A percentile compares a stretch with the other conserved stretches of the same genome.
These are phyloP conservation scores for Typhlichthys eigenmanni DNA, from an alignment of 2,797 vertebrate genomes.

Conservation along the genomic window DNA sequence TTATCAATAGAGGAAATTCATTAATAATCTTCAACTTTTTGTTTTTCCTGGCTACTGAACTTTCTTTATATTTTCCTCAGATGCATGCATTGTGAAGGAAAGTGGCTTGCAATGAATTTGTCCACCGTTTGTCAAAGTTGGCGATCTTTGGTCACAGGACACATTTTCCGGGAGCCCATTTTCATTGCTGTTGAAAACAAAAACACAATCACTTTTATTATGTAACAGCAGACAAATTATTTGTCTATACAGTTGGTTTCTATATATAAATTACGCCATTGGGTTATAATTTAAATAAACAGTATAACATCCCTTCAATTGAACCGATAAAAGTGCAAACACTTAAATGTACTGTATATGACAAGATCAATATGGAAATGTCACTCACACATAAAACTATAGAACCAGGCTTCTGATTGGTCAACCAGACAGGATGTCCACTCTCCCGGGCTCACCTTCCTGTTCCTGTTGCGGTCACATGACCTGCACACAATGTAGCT, in stretches of 20 bases:
- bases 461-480: constrained; percentile 76
- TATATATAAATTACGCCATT: not conserved
- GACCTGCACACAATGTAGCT: constrained; percentile 56
- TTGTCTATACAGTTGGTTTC: no score
- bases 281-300: not conserved
- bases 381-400: constrained; percentile 74
- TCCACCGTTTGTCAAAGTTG: constrained; percentile 36
- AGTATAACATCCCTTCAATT: no score
- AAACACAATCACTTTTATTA: not conserved
- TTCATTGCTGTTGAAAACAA: constrained; percentile 56
- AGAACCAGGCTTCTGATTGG: constrained; percentile 70
- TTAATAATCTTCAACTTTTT: not conserved
- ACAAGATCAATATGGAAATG: constrained; percentile 3
- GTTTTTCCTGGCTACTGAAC: not conserved
- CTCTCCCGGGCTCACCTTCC: constrained; percentile 76
- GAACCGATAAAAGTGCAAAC: no score
- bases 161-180: constrained; percentile 63
- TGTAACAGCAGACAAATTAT: no score
- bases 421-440: constrained; percentile 76
- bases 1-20: not conserved
- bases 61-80: not conserved
- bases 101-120: not conserved
- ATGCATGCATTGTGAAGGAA: constrained; percentile 2
- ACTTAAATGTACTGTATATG: not conserved
- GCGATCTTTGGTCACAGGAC: constrained; percentile 42